Conservation (phyloP, 2,797 vertebrate species). For the Sebastes dallii region DNA sequence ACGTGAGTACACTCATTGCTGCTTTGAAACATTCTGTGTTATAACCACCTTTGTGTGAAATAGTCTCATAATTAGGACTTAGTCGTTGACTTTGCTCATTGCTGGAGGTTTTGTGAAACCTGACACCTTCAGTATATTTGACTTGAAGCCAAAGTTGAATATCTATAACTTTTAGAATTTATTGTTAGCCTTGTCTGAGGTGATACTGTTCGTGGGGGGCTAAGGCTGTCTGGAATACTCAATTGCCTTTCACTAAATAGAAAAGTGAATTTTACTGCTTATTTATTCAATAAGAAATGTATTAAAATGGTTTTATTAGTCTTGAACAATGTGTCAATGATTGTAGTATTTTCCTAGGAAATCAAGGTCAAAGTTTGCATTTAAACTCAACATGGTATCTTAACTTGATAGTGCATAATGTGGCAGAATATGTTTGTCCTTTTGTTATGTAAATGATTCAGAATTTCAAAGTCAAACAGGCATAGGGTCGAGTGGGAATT, state of each 20-base stretch:
- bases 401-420: not conserved
- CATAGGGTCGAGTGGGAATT: not conserved
- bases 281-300: too few relatives aligned
- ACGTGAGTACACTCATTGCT: not conserved
- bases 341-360: too few relatives aligned
- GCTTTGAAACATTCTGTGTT: not conserved
- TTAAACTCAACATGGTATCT: not conserved
- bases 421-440: not conserved
- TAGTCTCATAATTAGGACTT: too few relatives aligned
- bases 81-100: not conserved
- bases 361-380: too few relatives aligned
- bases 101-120: not conserved
- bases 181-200: not conserved
- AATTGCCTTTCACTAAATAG: not conserved
- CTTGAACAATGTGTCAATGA: not conserved
- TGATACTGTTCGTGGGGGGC: not conserved
- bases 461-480: not conserved
- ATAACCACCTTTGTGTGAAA: not conserved
- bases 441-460: not conserved
- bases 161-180: not conserved
- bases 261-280: not conserved
- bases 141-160: not conserved
- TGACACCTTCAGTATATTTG: not conserved
- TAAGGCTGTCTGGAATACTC: not conserved
- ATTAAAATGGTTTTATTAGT: not conserved